These are phyloP conservation scores for Volucella inanis DNA, from an alignment of 2,888 invertebrate genomes.

Conservation along the genomic window DNA sequence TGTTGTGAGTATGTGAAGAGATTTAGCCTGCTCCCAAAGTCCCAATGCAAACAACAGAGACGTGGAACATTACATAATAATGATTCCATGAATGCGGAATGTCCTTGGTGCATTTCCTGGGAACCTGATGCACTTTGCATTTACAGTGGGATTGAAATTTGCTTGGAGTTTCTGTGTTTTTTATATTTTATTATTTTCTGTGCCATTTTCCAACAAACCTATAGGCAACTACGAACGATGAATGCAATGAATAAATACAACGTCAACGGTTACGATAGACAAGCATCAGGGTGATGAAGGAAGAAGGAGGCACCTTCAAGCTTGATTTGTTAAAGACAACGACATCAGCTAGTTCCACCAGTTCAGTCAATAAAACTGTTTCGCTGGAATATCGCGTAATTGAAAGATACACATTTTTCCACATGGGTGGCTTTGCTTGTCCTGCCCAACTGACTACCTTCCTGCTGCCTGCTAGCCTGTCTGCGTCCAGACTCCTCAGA, in stretches of 20 bases:
- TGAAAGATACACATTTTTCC: slow-evolving; percentile 67
- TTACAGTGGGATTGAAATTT: slow-evolving; percentile 9
- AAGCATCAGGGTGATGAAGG: too few species aligned
- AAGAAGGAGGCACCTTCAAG: not conserved
- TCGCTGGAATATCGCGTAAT: slow-evolving; percentile 67
- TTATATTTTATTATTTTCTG: not conserved
- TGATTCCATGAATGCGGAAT: slow-evolving; percentile 58
- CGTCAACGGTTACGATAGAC: slow-evolving; percentile 8
- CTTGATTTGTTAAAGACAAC: slow-evolving; percentile 39
- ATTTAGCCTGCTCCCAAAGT: not conserved
- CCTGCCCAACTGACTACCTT: too few species aligned
- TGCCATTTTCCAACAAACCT: not conserved
- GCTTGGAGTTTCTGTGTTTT: too few species aligned
- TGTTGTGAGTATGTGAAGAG: not conserved
- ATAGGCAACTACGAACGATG: slow-evolving; percentile 24
- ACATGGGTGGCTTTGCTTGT: slow-evolving; percentile 56
- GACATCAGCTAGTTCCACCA: slow-evolving; percentile 22
- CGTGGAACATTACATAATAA: slow-evolving; percentile 56
- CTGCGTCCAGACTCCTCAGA: slow-evolving; percentile 39
- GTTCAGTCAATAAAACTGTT: slow-evolving; percentile 52
- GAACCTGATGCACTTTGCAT: slow-evolving; percentile 68
- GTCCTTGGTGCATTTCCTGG: slow-evolving; percentile 71
- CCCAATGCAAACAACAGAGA: slow-evolving; percentile 19
- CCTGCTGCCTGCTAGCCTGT: too few species aligned
- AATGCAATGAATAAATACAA: slow-evolving; percentile 10